Percentiles rank a stretch among this genome's conserved stretches.
phyloP scores from a whole-genome alignment of 2,113 vertebrate species.

The Scytalopus superciliaris region DNA sequence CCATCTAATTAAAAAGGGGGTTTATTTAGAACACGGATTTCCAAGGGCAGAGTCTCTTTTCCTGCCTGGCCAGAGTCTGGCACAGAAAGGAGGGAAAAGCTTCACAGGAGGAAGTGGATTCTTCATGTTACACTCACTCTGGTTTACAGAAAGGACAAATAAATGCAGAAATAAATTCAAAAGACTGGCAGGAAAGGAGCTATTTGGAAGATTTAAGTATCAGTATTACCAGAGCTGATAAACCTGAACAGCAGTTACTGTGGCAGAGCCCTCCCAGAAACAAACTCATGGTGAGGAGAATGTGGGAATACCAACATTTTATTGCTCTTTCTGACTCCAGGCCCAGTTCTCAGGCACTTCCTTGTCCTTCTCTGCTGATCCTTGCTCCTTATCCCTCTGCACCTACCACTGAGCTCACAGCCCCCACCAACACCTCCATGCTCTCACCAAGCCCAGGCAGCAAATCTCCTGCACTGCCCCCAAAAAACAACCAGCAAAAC shows the following conservation, averaged over 20 bases:
- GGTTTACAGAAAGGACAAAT: neutral
- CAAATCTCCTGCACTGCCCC: neutral
- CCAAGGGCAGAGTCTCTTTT: neutral
- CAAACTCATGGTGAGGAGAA: accelerated
- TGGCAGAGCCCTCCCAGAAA: neutral
- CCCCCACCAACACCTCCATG: neutral
- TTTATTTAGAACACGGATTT: neutral
- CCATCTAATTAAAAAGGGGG: constrained; percentile 47
- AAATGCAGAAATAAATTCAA: neutral
- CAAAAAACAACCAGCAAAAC: neutral
- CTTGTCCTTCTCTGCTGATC: neutral
- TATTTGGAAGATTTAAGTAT: neutral
- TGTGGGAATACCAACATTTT: accelerated
- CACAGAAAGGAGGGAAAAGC: neutral
- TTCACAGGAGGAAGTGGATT: neutral
- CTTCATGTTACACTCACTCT: neutral
- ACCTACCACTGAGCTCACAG: neutral
- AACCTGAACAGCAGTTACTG: neutral
- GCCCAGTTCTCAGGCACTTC: neutral
- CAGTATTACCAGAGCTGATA: neutral
- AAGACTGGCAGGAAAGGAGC: neutral
- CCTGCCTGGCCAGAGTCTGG: neutral
- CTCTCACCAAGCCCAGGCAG: neutral
- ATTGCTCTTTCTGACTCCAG: neutral
- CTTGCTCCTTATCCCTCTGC: neutral